Base-by-base conservation (phyloP, 2,113 vertebrate genomes). In the Vimba vimba region DNA sequence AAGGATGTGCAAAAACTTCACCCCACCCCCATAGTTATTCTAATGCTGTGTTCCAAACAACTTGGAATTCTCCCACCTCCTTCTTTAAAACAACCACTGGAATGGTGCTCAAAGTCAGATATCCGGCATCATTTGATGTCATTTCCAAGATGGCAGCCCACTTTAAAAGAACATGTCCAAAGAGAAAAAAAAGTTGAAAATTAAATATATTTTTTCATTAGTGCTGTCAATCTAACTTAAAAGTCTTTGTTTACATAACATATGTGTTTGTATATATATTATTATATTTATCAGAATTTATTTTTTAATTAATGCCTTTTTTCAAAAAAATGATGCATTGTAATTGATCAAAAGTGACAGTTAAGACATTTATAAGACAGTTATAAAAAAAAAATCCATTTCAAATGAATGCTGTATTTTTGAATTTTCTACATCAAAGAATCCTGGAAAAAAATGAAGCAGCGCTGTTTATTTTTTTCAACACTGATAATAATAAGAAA, bases 1-100 rank as follows among this genome's bases (percentile, higher is more conserved):
- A 88, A 91, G 88, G 76, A 25, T 77, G 27, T 55, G 75, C 50
- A 77, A 77, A 77, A 77, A 77, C 75, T 25, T 30, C 27, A 52
- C 77, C 55, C 19, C 47, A 39, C 82, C 19, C 17, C 25, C 50
- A 77, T 19, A 15, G 4, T 77, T 33, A 27, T 8, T 77, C 15
- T 55, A 55, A 55, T 27, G 17, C 17, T 77, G 50, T 17, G 21
- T 33, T 76, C 43, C 73, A 50, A 45, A 25, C 12, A 43, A 43
- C 68, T 71, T 71, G 36, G 36, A 43, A 71, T 71, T 71, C 36
- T 71, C 68, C 36, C 68, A 23, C 36, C 73, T 76, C 12, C n/a
- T 25, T 30, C 27, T 77, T 55, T 77, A 55, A 52, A 77, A 17
- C 75, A 77, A 77, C 25, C 75, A 77, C 71, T 75, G 71, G n/a